Conservation (phyloP, 1,140 invertebrate genomes). For the Cotesia chilonis region DNA sequence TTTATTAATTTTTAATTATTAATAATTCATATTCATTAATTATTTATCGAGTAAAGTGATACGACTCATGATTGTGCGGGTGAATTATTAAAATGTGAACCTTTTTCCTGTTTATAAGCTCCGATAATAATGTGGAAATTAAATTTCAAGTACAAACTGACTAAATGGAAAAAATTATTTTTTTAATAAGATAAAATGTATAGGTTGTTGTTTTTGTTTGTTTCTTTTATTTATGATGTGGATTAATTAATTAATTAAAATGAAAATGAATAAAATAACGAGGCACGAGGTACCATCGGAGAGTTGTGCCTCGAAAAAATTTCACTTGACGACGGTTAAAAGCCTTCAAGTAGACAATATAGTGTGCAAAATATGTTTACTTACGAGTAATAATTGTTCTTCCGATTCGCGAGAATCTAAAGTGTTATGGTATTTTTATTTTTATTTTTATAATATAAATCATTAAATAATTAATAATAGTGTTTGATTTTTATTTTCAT, state of each 20-base stretch:
- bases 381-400: conserved; percentile 17
- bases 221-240: conserved; percentile 1
- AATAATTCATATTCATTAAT: too few relatives aligned
- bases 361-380: conserved; percentile 4
- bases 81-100: too few relatives aligned
- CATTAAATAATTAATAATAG: too few relatives aligned
- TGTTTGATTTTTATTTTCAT: too few relatives aligned
- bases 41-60: too few relatives aligned
- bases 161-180: not conserved
- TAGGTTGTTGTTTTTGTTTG: not conserved
- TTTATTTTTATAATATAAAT: not conserved
- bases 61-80: too few relatives aligned
- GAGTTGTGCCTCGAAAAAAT: conserved; percentile 37
- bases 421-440: conserved; percentile 14
- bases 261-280: conserved; percentile 23
- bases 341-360: not conserved
- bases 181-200: conserved; percentile 6
- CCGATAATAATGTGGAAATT: too few relatives aligned
- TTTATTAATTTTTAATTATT: too few relatives aligned
- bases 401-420: not conserved
- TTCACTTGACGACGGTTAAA: not conserved
- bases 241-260: not conserved
- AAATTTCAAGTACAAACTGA: too few relatives aligned
- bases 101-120: too few relatives aligned
- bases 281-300: conserved; percentile 40